phyloP scores from a whole-genome alignment of 1,140 invertebrate species.

The Mercenaria mercenaria region DNA sequence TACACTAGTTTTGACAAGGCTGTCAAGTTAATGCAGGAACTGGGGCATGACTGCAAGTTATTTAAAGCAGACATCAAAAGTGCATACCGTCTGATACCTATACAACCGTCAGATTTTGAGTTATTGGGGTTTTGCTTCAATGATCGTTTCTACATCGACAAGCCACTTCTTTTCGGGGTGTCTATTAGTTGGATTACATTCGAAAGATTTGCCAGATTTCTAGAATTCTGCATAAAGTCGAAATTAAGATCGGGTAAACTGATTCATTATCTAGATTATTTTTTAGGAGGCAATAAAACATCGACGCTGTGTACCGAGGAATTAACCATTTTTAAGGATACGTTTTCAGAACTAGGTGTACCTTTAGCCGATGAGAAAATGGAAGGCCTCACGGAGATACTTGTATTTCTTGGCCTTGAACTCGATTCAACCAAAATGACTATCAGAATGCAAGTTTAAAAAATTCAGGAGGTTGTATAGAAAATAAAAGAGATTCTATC shows the following conservation, averaged over 20 bases:
- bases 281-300: conserved; percentile 25
- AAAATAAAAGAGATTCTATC: neutral
- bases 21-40: conserved; percentile 7
- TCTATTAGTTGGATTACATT: conserved; percentile 46
- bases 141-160: conserved; percentile 13
- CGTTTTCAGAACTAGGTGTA: neutral
- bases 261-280: conserved; percentile 44
- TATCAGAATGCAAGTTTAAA: neutral
- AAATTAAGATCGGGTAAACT: neutral
- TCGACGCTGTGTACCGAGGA: neutral
- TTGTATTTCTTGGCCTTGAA: conserved; percentile 9
- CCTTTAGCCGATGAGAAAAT: neutral
- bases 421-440: neutral
- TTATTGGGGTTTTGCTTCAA: conserved; percentile 39
- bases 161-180: conserved; percentile 41
- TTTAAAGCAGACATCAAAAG: conserved; percentile 62
- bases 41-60: conserved; percentile 25
- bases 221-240: conserved; percentile 22
- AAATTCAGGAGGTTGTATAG: neutral
- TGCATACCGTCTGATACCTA: conserved; percentile 60
- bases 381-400: neutral
- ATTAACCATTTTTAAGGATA: neutral
- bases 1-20: conserved; percentile 59
- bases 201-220: conserved; percentile 33
- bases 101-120: conserved; percentile 16